Base-by-base conservation (phyloP, 1,140 invertebrate genomes). In the Alviniconcha marisindica region DNA sequence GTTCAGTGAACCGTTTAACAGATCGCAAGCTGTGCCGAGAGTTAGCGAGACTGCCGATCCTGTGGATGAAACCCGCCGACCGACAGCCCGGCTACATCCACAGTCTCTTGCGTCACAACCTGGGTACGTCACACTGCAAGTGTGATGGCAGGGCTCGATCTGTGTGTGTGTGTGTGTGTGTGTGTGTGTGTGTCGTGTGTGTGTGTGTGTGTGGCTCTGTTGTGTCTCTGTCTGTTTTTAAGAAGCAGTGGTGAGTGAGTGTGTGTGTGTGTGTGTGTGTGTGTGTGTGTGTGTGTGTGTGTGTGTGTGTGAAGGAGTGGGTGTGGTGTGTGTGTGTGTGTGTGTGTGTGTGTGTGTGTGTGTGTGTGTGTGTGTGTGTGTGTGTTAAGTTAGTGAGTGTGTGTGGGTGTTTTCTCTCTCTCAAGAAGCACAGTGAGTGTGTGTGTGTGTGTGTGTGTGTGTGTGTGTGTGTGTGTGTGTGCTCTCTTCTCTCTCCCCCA, bases 21-120 rank as follows among this genome's bases (percentile, higher is more conserved):
- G 91, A 92, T 73, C 84, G 87, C 24, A 88, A 87, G 66, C 81
- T 92, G 60, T 91, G 88, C 77, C 83, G 87, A n/a, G 91, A 92
- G 78, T 83, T 92, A 31, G 83, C 84, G 18, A 82, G 91, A n/a
- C 85, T 92, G 15, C 90, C 91, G 5, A 84, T 92, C 15, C 80
- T 92, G 33, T 92, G 91, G 91, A 89, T 92, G 89, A 88, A 87
- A 42, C 89, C 89, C 2, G 31, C 66, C 15, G 87, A 90, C 10
- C 73, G 90, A 82, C 85, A 86, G n/a, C 87, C 87, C 10, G 88
- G 89, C 0, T 84, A 87, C 33, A 82, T 92, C 5, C 89, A 91
- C 81, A 83, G 86, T 40, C 78, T 89, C 7, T 74, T 92, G 10
- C 48, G 81, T 21, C 82, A 86, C 56, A 90, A 85, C 71, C 44